Evolutionary conservation across 1,140 invertebrate species (phyloP).

Genomic region (Drosophila serrata): DNA sequence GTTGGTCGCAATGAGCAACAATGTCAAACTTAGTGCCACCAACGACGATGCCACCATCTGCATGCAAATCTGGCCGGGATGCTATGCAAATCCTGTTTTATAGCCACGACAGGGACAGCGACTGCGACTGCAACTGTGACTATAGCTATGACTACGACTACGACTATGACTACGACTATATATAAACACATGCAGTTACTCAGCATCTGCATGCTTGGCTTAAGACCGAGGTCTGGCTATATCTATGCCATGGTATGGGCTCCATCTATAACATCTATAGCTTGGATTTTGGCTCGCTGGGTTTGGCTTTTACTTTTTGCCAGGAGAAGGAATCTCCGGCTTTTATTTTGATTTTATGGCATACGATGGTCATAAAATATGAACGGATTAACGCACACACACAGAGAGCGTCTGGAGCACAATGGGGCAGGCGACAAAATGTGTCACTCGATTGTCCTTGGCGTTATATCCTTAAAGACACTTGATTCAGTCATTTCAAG

Average conservation of each 20-base stretch:
- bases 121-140: constrained; percentile 6
- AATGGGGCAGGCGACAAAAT: constrained; percentile 49
- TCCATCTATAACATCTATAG: constrained; percentile 1
- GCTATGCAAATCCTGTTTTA: constrained; percentile 75
- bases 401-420: constrained; percentile 1
- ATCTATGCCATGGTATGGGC: background rate
- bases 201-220: constrained; percentile 27
- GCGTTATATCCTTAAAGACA: constrained; percentile 9
- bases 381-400: constrained; percentile 60
- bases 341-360: constrained; percentile 75
- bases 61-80: constrained; percentile 67
- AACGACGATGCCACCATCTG: constrained; percentile 30
- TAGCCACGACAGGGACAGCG: constrained; percentile 33
- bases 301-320: constrained; percentile 1
- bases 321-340: constrained; percentile 15
- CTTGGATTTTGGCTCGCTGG: constrained; percentile 19
- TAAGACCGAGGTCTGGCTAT: constrained; percentile 26
- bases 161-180: constrained; percentile 15
- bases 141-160: constrained; percentile 11
- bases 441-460: constrained; percentile 16
- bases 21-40: constrained; percentile 64
- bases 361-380: constrained; percentile 68
- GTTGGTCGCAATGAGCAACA: constrained; percentile 74
- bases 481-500: constrained; percentile 10
- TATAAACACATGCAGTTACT: constrained; percentile 20